phyloP scores from a whole-genome alignment of 2,113 vertebrate species.

The Lycaon pictus region DNA sequence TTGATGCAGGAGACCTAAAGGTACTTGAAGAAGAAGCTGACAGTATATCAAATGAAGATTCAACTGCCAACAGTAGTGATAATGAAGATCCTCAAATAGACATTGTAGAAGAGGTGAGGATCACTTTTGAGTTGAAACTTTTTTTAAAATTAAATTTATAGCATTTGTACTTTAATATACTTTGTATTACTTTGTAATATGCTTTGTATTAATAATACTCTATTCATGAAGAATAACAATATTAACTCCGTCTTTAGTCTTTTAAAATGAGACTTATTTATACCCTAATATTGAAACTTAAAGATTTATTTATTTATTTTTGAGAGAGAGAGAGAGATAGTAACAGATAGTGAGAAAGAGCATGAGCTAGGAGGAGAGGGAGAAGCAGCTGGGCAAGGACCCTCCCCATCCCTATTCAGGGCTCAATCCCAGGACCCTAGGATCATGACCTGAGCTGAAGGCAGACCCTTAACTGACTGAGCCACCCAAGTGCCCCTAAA shows the following conservation, averaged over 20 bases:
- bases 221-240: not conserved
- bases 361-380: too few species aligned
- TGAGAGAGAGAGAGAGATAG: too few species aligned
- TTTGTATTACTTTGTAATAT: not conserved
- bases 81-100: conserved; percentile 86
- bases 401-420: too few species aligned
- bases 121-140: not conserved
- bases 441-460: too few species aligned
- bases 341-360: too few species aligned
- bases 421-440: too few species aligned
- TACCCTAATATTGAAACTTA: not conserved
- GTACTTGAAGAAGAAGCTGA: conserved; percentile 89
- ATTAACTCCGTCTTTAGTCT: not conserved
- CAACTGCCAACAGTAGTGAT: conserved; percentile 87
- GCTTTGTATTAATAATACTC: not conserved
- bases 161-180: not conserved
- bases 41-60: conserved; percentile 87
- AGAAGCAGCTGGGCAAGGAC: too few species aligned
- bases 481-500: not conserved
- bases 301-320: too few species aligned
- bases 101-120: conserved; percentile 89
- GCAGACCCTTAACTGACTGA: too few species aligned
- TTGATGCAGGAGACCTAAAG: conserved; percentile 92
- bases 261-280: conserved; percentile 53
- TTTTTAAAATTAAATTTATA: not conserved